Conservation (phyloP, 2,797 vertebrate species). For the Poecilia velifera region DNA sequence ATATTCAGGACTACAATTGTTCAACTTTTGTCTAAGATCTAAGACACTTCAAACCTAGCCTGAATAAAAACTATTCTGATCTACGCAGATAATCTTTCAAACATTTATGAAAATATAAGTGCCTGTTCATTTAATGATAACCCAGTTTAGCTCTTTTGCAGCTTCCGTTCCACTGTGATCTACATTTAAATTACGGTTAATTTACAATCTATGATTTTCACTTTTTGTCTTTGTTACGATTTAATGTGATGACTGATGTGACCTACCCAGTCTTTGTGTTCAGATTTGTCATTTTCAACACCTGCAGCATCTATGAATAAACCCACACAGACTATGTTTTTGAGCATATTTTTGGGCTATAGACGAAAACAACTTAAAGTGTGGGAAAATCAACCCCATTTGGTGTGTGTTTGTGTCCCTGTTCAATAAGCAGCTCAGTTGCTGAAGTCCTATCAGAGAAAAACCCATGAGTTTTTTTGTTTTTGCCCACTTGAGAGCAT, state of each 20-base stretch:
- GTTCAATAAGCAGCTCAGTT: constrained; percentile 1
- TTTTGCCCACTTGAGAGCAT: constrained; percentile 24
- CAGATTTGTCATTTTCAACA: not conserved
- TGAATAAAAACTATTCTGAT: too few species aligned
- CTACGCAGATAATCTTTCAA: too few species aligned
- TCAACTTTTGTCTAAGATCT: too few species aligned
- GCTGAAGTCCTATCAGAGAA: constrained; percentile 5
- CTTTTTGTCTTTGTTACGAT: not conserved
- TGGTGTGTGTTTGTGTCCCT: constrained; percentile 5
- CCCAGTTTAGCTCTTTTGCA: not conserved
- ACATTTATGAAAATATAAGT: not conserved
- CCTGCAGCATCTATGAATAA: not conserved
- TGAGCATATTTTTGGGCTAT: not conserved
- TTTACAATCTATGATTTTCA: not conserved
- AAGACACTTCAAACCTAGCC: too few species aligned
- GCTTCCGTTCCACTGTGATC: not conserved
- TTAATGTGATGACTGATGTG: not conserved
- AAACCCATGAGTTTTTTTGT: constrained; percentile 23
- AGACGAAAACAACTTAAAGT: not conserved
- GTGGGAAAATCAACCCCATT: not conserved
- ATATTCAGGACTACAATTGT: not conserved
- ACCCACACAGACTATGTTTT: not conserved
- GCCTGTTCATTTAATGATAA: not conserved
- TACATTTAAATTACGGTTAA: not conserved
- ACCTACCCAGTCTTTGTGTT: not conserved